Conservation (phyloP, 1,140 invertebrate genomes). For the Euwallacea similis region DNA sequence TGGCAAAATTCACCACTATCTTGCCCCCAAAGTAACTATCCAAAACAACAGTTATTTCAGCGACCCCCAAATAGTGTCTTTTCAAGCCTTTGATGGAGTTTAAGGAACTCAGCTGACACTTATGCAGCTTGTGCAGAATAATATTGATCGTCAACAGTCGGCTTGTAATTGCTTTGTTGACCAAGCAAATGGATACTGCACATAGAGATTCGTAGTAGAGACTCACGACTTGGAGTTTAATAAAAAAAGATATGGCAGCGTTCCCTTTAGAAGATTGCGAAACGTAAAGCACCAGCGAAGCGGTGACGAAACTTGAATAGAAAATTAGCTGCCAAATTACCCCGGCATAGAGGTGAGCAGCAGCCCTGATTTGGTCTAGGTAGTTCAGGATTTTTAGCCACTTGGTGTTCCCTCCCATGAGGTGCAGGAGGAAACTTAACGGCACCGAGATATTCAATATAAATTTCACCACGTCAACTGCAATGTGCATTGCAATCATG, state of each 20-base stretch:
- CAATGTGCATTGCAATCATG: not conserved
- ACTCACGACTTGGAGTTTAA: not conserved
- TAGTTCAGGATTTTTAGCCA: constrained; percentile 3
- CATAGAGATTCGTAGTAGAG: constrained; percentile 8
- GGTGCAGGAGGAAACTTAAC: not conserved
- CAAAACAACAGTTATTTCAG: not conserved
- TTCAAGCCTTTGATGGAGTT: constrained; percentile 14
- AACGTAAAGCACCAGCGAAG: not conserved
- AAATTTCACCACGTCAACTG: constrained; percentile 8
- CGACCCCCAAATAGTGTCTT: constrained; percentile 7
- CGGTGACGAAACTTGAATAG: not conserved
- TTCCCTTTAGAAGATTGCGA: not conserved
- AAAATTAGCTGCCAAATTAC: not conserved
- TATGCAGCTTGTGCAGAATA: constrained; percentile 7
- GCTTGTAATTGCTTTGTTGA: not conserved
- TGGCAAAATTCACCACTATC: constrained; percentile 9
- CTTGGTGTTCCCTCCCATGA: not conserved
- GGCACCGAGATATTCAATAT: not conserved
- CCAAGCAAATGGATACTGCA: not conserved
- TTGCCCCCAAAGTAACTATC: constrained; percentile 21
- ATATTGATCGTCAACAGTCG: not conserved
- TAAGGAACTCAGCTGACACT: not conserved
- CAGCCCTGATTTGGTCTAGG: not conserved
- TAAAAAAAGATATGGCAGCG: not conserved
- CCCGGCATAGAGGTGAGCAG: not conserved